Percentiles rank a stretch among this genome's conserved stretches.
Evolutionary conservation across 2,888 invertebrate genomes (phyloP).

Genomic region (Brachypterus glaber): DNA sequence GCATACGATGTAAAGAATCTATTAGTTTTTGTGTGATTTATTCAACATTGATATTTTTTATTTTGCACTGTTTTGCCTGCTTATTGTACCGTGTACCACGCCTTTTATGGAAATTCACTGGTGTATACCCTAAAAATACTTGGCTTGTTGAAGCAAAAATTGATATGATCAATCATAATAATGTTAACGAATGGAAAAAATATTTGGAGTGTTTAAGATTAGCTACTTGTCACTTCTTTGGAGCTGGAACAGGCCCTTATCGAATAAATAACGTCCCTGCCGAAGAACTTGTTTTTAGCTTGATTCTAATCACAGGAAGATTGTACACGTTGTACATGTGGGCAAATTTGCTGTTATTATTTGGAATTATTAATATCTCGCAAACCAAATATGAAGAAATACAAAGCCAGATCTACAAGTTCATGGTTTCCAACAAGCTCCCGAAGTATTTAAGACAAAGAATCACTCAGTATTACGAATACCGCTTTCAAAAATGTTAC

Average conservation of each 20-base stretch:
- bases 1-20: no score
- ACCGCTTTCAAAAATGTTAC: slow-evolving; percentile 44
- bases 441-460: slow-evolving; percentile 40
- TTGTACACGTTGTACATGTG: slow-evolving; percentile 26
- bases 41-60: background rate
- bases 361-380: slow-evolving; percentile 30
- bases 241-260: slow-evolving; percentile 22
- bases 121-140: background rate
- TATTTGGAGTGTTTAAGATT: slow-evolving; percentile 18
- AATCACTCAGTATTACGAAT: slow-evolving; percentile 43
- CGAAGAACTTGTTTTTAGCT: slow-evolving; percentile 22
- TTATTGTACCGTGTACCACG: background rate
- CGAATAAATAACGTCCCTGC: background rate
- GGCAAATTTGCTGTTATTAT: slow-evolving; percentile 26
- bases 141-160: background rate
- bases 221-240: slow-evolving; percentile 28
- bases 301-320: slow-evolving; percentile 25
- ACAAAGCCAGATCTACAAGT: slow-evolving; percentile 44
- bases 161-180: background rate
- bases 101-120: background rate
- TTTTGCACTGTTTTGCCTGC: background rate
- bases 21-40: background rate
- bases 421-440: slow-evolving; percentile 46
- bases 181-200: background rate
- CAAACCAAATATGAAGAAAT: slow-evolving; percentile 41